Conservation (phyloP, 2,888 invertebrate genomes). For the Drosophila buzzatii region DNA sequence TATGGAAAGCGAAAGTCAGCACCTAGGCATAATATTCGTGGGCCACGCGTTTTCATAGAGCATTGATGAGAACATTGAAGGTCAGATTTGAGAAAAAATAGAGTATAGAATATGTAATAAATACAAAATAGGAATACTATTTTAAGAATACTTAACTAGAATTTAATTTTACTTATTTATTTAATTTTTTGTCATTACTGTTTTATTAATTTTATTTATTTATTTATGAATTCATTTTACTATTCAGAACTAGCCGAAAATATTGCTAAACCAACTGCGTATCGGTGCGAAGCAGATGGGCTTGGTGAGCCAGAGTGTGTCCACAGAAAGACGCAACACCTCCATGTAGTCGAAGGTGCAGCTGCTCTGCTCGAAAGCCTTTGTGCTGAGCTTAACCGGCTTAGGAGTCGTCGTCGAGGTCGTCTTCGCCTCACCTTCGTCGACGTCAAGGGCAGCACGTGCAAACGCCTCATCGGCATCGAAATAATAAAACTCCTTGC, state of each 20-base stretch:
- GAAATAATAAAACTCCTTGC: slow-evolving; percentile 80
- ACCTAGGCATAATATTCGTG: slow-evolving; percentile 12
- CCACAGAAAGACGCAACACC: slow-evolving; percentile 78
- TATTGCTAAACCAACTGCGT: slow-evolving; percentile 80
- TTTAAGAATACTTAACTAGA: background rate
- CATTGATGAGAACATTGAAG: background rate
- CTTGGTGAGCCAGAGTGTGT: slow-evolving; percentile 81
- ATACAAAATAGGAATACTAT: background rate
- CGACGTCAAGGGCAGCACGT: slow-evolving; percentile 58
- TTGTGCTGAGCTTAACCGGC: slow-evolving; percentile 29
- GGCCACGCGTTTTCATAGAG: background rate
- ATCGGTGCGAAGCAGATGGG: slow-evolving; percentile 80
- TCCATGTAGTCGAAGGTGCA: slow-evolving; percentile 81
- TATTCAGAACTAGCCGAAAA: slow-evolving; percentile 64
- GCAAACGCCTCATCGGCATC: slow-evolving; percentile 74
- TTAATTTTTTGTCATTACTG: no score
- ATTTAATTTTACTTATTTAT: background rate
- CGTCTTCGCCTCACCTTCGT: slow-evolving; percentile 17
- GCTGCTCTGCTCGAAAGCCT: slow-evolving; percentile 73
- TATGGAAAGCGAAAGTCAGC: slow-evolving; percentile 34
- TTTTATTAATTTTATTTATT: background rate
- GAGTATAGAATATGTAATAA: background rate
- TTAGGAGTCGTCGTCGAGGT: slow-evolving; percentile 18
- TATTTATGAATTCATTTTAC: background rate
- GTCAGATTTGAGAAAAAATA: background rate